Conservation (phyloP, 2,797 vertebrate genomes). For the Allobates femoralis region DNA sequence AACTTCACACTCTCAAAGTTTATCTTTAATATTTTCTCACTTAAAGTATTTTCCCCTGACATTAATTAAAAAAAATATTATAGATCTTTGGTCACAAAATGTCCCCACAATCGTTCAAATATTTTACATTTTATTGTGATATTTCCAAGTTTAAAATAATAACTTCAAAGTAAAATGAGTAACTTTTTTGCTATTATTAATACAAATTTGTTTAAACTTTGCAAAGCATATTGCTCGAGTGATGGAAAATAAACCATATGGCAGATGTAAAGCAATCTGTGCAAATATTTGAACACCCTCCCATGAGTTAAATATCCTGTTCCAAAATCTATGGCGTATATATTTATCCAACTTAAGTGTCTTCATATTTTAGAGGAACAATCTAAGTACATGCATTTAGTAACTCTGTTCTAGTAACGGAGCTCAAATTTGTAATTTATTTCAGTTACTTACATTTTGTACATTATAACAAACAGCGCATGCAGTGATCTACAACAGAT, state of each 20-base stretch:
- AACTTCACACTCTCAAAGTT: background rate
- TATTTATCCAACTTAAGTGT: conserved; percentile 25
- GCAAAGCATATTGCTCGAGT: conserved; percentile 18
- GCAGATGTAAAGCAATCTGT: conserved; percentile 31
- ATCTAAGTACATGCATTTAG: background rate
- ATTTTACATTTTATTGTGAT: background rate
- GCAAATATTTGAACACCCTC: conserved; percentile 45
- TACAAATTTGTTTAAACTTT: background rate
- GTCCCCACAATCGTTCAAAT: background rate
- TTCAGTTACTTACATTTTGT: background rate
- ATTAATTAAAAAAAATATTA: background rate
- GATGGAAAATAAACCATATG: conserved; percentile 35
- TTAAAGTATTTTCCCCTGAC: background rate
- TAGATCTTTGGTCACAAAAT: background rate
- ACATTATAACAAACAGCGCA: background rate
- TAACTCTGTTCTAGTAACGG: background rate
- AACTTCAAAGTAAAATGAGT: background rate
- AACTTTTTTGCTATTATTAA: conserved; percentile 4
- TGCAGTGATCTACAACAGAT: conserved; percentile 4
- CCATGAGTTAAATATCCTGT: conserved; percentile 42
- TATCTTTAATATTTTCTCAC: background rate
- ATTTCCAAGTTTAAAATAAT: background rate
- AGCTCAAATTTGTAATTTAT: background rate
- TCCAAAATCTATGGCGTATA: conserved; percentile 8
- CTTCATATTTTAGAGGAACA: background rate